Conservation (phyloP, 2,113 vertebrate species). For the Festucalex cinctus region DNA sequence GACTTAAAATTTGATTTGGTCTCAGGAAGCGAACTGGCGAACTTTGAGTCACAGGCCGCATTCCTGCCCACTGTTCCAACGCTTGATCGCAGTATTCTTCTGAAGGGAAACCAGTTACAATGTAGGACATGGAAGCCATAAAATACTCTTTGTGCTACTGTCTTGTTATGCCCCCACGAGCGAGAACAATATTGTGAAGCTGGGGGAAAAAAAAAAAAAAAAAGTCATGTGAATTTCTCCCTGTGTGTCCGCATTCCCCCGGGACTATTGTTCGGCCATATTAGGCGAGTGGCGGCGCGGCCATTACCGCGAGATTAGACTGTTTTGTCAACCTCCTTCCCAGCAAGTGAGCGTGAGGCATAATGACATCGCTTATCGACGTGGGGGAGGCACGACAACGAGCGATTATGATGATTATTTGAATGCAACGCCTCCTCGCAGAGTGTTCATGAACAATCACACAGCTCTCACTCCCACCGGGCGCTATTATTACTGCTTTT, state of each 20-base stretch:
- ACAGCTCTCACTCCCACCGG: slow-evolving; percentile 46
- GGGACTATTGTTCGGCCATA: slow-evolving; percentile 18
- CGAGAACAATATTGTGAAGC: slow-evolving; percentile 34
- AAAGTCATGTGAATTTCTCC: slow-evolving; percentile 26
- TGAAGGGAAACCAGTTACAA: slow-evolving; percentile 43
- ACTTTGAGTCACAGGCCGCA: neutral
- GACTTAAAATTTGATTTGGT: neutral
- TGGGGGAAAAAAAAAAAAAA: slow-evolving; percentile 19
- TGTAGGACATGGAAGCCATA: slow-evolving; percentile 21
- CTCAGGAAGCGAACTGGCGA: neutral
- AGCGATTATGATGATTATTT: slow-evolving; percentile 50
- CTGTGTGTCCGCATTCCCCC: slow-evolving; percentile 10
- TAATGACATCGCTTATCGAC: slow-evolving; percentile 43
- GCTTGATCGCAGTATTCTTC: slow-evolving; percentile 21
- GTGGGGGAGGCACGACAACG: slow-evolving; percentile 31
- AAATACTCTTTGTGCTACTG: slow-evolving; percentile 44
- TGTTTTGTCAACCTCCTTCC: slow-evolving; percentile 22
- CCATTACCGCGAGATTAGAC: slow-evolving; percentile 3
- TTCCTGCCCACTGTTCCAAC: neutral
- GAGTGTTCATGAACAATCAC: slow-evolving; percentile 44
- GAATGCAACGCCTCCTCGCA: slow-evolving; percentile 45
- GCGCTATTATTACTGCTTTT: slow-evolving; percentile 32
- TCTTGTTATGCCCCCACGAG: slow-evolving; percentile 33
- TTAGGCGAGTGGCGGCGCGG: neutral
- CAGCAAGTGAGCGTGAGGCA: slow-evolving; percentile 11